phyloP scores from a whole-genome alignment of 2,113 vertebrate genomes.

The Oryzias javanicus region DNA sequence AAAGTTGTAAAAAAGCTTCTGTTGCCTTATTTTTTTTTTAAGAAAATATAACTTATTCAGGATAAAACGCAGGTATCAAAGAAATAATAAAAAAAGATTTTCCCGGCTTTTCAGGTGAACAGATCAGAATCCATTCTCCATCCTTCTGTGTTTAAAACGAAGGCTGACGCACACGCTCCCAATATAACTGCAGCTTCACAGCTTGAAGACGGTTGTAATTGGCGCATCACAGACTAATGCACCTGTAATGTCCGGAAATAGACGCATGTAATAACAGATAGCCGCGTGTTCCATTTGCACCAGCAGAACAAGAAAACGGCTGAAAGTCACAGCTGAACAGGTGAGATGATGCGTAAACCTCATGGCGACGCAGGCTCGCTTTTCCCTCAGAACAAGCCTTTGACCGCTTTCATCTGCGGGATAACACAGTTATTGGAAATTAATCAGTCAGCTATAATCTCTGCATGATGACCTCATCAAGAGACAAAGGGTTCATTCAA shows the following conservation, averaged over 20 bases:
- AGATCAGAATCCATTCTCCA: too few relatives aligned
- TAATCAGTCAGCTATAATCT: slow-evolving; percentile 53
- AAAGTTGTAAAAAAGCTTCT: too few relatives aligned
- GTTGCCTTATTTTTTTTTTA: too few relatives aligned
- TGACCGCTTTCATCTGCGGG: slow-evolving; percentile 32
- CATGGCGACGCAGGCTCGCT: background rate
- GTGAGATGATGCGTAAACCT: background rate
- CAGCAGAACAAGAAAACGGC: background rate
- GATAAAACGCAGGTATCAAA: too few relatives aligned
- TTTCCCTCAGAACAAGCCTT: slow-evolving; percentile 24
- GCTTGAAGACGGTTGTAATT: too few relatives aligned
- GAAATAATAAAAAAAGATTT: too few relatives aligned
- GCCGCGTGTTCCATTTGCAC: background rate
- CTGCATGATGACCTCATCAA: slow-evolving; percentile 69
- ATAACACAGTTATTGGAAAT: slow-evolving; percentile 53
- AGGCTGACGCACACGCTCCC: too few relatives aligned
- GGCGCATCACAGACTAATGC: too few relatives aligned
- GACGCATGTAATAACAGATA: background rate
- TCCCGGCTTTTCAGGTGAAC: too few relatives aligned
- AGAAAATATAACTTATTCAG: too few relatives aligned
- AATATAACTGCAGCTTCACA: too few relatives aligned
- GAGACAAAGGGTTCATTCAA: slow-evolving; percentile 75
- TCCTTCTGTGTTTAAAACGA: too few relatives aligned
- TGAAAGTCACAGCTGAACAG: slow-evolving; percentile 1
- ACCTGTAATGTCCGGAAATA: background rate